Evolutionary conservation across 2,797 vertebrate genomes (phyloP), one percentile per base, ranked within the genome.

Genomic region (Huso huso): DNA sequence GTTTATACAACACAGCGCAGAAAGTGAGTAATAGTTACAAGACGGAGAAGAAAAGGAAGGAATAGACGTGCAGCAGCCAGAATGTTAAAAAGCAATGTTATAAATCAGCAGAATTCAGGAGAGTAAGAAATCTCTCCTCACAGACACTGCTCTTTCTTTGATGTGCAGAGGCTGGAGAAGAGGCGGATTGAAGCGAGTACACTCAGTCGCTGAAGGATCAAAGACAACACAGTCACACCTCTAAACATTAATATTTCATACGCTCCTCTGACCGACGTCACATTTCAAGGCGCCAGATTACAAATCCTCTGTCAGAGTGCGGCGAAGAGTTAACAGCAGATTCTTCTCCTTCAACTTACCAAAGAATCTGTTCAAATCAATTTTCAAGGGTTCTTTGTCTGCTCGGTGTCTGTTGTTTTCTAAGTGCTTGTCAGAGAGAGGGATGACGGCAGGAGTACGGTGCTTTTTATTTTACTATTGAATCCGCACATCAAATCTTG

Each of bases 211-310:
- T 59, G 69, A 55, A 68, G 74, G 83, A 87, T 89, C 85, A 90
- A 88, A 90, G 84, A 78, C 81, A 82, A 86, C 79, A 83, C 78
- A 83, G 82, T 9, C 84, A 83, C 75, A 81, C 80, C 82, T 82
- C 72, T 62, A 68, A 18, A 72, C 69, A 78, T 88, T 75, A 88
- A 86, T 86, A 82, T 85, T 88, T 86, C 77, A 88, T 79, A 51
- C 65, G 61, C 70, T 73, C 69, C 9, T 49, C 68, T 60, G 66
- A 71, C 71, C 72, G 60, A 6, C 66, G 61, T 69, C 69, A 73
- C 10, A 68, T 81, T 80, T 77, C 73, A 73, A 80, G 81, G 63
- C 62, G 49, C 72, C 71, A 73, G 66, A 76, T 57, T 59, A 58
- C 51, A 49, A 55, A 66, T 12, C 61, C 51, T 67, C 49, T 57